Evolutionary conservation across 2,113 vertebrate genomes (phyloP).

Genomic region (Astur gentilis): DNA sequence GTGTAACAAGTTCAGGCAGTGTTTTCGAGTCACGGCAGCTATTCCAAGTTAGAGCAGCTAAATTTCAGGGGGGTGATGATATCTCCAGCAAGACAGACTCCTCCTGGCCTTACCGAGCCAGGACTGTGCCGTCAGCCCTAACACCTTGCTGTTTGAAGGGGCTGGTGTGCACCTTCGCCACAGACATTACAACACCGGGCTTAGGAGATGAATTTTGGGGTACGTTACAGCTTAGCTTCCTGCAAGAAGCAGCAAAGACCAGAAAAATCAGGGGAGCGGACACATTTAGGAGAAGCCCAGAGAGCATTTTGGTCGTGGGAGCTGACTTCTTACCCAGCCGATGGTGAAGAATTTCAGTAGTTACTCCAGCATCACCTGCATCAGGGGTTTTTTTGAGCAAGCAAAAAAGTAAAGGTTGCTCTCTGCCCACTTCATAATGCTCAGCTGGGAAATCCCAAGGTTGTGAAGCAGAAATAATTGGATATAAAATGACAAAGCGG

Average conservation of each 20-base stretch:
- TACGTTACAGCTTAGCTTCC: not conserved
- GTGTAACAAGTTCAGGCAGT: not conserved
- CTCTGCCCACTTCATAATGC: not conserved
- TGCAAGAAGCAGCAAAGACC: not conserved
- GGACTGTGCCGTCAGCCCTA: not conserved
- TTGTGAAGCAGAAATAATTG: not conserved
- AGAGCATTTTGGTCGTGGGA: accelerated
- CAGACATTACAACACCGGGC: accelerated
- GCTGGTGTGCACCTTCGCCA: not conserved
- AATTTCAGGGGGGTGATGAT: not conserved
- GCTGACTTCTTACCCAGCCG: not conserved
- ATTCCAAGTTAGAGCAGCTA: not conserved
- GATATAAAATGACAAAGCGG: not conserved
- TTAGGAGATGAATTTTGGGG: not conserved
- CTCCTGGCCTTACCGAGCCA: not conserved
- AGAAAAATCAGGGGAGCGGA: not conserved
- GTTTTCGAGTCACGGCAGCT: not conserved
- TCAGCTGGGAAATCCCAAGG: not conserved
- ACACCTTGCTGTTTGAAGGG: not conserved
- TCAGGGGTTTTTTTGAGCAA: accelerated
- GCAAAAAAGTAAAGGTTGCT: not conserved
- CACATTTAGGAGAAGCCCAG: not conserved
- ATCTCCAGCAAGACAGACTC: not conserved
- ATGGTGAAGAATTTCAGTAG: not conserved
- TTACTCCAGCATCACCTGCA: not conserved